Conservation (phyloP, 2,888 invertebrate species). For the Cataglyphis cursor region DNA sequence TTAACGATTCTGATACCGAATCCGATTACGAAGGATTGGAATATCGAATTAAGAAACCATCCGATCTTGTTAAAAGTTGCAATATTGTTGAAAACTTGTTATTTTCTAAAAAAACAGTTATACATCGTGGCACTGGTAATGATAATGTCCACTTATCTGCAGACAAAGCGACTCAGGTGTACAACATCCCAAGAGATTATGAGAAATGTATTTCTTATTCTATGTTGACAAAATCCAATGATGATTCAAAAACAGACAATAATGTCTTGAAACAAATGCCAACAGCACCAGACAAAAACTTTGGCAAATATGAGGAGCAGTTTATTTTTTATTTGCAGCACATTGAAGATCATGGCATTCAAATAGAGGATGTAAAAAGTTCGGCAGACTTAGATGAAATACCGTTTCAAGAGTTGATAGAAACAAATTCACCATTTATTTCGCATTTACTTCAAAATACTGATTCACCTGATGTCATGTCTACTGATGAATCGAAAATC, state of each 20-base stretch:
- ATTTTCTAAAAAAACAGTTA: conserved; percentile 73
- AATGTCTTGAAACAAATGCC: conserved; percentile 64
- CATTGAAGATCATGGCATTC: conserved; percentile 78
- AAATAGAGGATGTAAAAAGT: conserved; percentile 61
- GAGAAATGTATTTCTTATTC: conserved; percentile 83
- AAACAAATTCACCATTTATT: conserved; percentile 78
- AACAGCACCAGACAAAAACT: conserved; percentile 68
- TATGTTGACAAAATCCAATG: conserved; percentile 74
- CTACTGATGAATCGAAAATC: neutral
- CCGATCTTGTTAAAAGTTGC: conserved; percentile 51
- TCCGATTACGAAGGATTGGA: conserved; percentile 51
- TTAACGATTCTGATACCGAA: conserved; percentile 78
- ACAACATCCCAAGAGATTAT: conserved; percentile 79
- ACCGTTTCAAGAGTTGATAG: conserved; percentile 80
- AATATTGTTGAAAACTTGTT: conserved; percentile 65
- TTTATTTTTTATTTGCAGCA: conserved; percentile 81
- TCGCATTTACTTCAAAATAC: conserved; percentile 74
- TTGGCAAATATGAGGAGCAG: conserved; percentile 82
- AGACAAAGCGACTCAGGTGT: conserved; percentile 79
- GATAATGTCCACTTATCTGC: conserved; percentile 43
- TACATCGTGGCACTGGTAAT: conserved; percentile 74
- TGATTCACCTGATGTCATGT: neutral
- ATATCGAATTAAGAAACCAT: conserved; percentile 45
- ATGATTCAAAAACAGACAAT: conserved; percentile 63
- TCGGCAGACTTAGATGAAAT: conserved; percentile 75